A percentile compares a stretch with the other conserved stretches of the same genome.
These are phyloP conservation scores for Spisula solida DNA, from an alignment of 2,888 invertebrate genomes.

Conservation along the genomic window DNA sequence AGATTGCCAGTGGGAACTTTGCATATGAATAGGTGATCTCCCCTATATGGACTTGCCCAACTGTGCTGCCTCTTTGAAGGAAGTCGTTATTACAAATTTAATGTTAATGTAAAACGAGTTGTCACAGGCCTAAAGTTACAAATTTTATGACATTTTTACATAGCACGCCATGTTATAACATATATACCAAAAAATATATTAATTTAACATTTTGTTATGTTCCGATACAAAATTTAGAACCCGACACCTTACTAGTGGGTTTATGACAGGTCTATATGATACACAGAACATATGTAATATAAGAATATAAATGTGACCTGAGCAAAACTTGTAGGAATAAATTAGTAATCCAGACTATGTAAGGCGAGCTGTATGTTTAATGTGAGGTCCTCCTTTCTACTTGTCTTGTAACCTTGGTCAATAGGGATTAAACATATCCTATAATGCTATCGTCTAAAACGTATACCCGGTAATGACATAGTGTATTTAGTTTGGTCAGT, in stretches of 20 bases:
- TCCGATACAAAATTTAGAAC: background rate
- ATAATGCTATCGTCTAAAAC: background rate
- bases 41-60: too few species aligned
- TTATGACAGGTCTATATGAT: conserved; percentile 19
- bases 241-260: background rate
- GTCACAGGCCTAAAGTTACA: too few species aligned
- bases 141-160: too few species aligned
- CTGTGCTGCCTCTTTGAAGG: too few species aligned
- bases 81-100: too few species aligned
- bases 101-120: too few species aligned
- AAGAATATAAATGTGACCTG: background rate
- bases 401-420: conserved; percentile 11
- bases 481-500: conserved; percentile 18
- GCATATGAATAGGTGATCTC: too few species aligned
- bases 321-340: background rate
- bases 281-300: background rate
- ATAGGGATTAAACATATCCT: conserved; percentile 22
- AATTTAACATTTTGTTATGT: background rate
- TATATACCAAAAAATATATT: background rate
- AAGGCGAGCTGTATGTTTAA: background rate
- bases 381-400: background rate
- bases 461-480: background rate
- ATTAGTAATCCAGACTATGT: conserved; percentile 1
- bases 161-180: background rate
- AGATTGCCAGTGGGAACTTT: too few species aligned